Base-by-base conservation (phyloP, 2,888 invertebrate genomes). In the Danaus chrysippus region DNA sequence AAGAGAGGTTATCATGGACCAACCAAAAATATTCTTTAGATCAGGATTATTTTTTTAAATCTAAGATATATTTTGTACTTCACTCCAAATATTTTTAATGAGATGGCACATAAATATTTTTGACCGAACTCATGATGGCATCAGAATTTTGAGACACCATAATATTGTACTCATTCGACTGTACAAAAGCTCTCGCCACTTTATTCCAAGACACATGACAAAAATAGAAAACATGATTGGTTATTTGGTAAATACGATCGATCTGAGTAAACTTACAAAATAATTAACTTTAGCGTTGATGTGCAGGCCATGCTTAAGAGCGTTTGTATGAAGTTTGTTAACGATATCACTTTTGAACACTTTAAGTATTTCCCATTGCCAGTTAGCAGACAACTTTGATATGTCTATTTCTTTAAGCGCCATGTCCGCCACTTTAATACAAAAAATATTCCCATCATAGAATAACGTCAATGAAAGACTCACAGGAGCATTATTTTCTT, bases 301-400 rank as follows among this genome's bases (percentile, higher is more conserved):
- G 17, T 73, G 71, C 41, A 56, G 62, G 52, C 78, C 71, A n/a
- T 77, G 64, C 71, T 76, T 83, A 64, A 68, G 60, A 44, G 87
- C 83, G 72, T 76, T 82, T 44, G 71, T 59, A 58, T 82, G 62
- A 17, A 87, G 52, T 72, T 79, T 84, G 1, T 58, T 44, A 1
- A 76, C 74, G 42, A 86, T 75, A 23, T 83, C 77, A 17, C 81
- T 78, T 64, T 70, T 75, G 66, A 76, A 86, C 43, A 80, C 74
- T 68, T 83, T 83, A n/a, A 89, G 69, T 61, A 89, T 78, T 72
- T 88, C 84, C 89, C 90, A 89, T 73, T 91, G 89, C 90, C 89
- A 90, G 66, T 80, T 79, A 1, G 85, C 76, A 23, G 82, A 75
- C 68, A 89, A 71, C 64, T 76, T 76, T 19, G 64, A 67, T 44